Percentiles rank a stretch among this genome's conserved stretches.
Evolutionary conservation across 2,113 vertebrate genomes (phyloP).

Genomic region (Entelurus aequoreus): DNA sequence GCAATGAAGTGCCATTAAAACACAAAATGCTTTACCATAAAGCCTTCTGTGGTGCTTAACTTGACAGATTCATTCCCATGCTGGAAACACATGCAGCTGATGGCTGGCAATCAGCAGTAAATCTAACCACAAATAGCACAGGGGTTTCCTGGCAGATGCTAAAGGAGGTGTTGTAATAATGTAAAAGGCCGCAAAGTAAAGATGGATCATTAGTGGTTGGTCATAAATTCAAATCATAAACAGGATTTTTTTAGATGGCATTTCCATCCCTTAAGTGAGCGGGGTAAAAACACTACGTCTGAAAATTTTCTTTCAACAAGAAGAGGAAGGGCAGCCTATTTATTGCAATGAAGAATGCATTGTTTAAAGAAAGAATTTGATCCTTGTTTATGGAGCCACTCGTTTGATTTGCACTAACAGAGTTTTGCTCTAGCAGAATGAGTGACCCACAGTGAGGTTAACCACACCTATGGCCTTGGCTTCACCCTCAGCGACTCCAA

Average conservation of each 20-base stretch:
- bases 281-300: constrained; percentile 35
- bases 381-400: constrained; percentile 30
- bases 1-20: constrained; percentile 20
- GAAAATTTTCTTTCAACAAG: constrained; percentile 35
- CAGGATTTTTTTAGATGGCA: constrained; percentile 47
- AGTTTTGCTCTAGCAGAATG: constrained; percentile 40
- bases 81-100: constrained; percentile 40
- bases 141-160: constrained; percentile 62
- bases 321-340: constrained; percentile 25
- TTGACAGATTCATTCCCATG: constrained; percentile 45
- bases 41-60: constrained; percentile 27
- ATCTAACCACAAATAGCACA: constrained; percentile 55
- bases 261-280: constrained; percentile 51
- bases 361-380: constrained; percentile 25
- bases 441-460: constrained; percentile 62
- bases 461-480: constrained; percentile 59
- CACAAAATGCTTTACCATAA: constrained; percentile 23
- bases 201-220: constrained; percentile 63
- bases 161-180: constrained; percentile 63
- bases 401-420: constrained; percentile 28
- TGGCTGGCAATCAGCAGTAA: constrained; percentile 61
- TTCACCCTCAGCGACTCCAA: constrained; percentile 43
- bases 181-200: constrained; percentile 58
- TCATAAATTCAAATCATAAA: constrained; percentile 60
- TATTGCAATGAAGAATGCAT: constrained; percentile 33